phyloP scores from a whole-genome alignment of 1,140 invertebrate genomes.

The Bombus difficillimus region DNA sequence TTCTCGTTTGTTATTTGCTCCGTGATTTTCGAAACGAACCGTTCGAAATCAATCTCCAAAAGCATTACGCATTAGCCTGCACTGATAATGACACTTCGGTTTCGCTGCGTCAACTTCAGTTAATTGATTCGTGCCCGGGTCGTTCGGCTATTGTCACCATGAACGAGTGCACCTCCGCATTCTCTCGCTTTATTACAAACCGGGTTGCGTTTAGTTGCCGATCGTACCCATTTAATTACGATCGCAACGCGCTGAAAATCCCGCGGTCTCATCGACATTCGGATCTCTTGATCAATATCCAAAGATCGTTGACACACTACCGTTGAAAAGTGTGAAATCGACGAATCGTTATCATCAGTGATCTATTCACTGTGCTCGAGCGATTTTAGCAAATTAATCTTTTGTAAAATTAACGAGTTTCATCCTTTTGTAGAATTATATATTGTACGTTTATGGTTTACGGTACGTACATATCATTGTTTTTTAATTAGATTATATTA shows the following conservation, averaged over 20 bases:
- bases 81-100: slow-evolving; percentile 68
- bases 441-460: too few species aligned
- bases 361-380: too few species aligned
- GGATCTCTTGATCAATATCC: background rate
- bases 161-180: background rate
- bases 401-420: too few species aligned
- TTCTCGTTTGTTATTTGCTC: slow-evolving; percentile 51
- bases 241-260: slow-evolving; percentile 34
- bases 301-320: background rate
- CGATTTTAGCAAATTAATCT: too few species aligned
- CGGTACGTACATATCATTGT: too few species aligned
- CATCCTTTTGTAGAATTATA: too few species aligned
- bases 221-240: slow-evolving; percentile 60
- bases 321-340: background rate
- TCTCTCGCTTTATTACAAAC: slow-evolving; percentile 52
- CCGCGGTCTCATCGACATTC: background rate
- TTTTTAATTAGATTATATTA: too few species aligned
- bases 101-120: slow-evolving; percentile 67
- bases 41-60: slow-evolving; percentile 59
- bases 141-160: slow-evolving; percentile 60
- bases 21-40: slow-evolving; percentile 62
- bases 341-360: background rate
- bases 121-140: slow-evolving; percentile 70
- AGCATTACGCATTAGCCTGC: slow-evolving; percentile 62
- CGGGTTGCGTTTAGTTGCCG: slow-evolving; percentile 47